Evolutionary conservation across 2,888 invertebrate genomes (phyloP).

Genomic region (Mythimna impura): DNA sequence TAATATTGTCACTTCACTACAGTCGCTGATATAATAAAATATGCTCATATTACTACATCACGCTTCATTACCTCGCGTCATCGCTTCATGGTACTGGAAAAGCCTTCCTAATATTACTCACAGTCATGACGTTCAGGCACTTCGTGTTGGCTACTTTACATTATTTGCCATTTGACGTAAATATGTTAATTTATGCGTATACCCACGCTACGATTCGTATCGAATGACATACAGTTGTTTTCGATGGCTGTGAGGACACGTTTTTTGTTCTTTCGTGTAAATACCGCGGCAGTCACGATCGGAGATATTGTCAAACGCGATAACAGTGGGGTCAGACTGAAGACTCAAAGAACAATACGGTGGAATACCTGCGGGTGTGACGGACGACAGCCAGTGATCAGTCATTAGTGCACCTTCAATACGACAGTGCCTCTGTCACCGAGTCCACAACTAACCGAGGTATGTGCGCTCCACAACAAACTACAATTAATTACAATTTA

Average conservation of each 20-base stretch:
- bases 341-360: slow-evolving; percentile 70
- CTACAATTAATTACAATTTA: slow-evolving; percentile 76
- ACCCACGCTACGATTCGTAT: slow-evolving; percentile 67
- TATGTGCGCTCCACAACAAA: slow-evolving; percentile 72
- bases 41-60: not conserved
- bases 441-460: slow-evolving; percentile 67
- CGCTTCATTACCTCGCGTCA: not conserved
- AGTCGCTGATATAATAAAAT: not conserved
- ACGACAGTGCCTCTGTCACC: slow-evolving; percentile 67
- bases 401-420: slow-evolving; percentile 75
- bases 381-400: slow-evolving; percentile 66
- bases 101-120: slow-evolving; percentile 46
- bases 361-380: slow-evolving; percentile 72
- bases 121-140: slow-evolving; percentile 51
- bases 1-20: not conserved
- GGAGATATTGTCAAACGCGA: slow-evolving; percentile 39
- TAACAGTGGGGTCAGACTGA: slow-evolving; percentile 66
- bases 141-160: slow-evolving; percentile 37
- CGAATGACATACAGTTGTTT: slow-evolving; percentile 68
- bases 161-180: slow-evolving; percentile 51
- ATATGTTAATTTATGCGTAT: slow-evolving; percentile 72
- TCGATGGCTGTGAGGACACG: slow-evolving; percentile 58
- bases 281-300: slow-evolving; percentile 32
- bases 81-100: slow-evolving; percentile 32
- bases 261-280: slow-evolving; percentile 55